These are phyloP conservation scores for Sminthurinus aureus DNA, from an alignment of 2,888 invertebrate species.

Conservation along the genomic window DNA sequence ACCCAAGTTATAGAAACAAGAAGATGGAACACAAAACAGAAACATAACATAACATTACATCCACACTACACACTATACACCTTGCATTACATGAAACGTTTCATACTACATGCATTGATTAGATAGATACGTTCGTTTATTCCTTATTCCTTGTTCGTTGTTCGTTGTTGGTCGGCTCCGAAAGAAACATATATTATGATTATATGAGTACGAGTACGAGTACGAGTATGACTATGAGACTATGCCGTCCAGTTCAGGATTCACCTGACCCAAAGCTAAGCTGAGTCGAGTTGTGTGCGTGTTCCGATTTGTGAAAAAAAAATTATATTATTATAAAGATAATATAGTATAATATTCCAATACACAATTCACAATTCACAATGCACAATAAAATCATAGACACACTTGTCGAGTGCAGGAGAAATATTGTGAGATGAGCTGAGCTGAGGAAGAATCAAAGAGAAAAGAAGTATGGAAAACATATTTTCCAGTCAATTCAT, in stretches of 20 bases:
- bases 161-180: slow-evolving; percentile 20
- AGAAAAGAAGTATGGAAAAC: neutral
- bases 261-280: slow-evolving; percentile 22
- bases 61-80: too few species aligned
- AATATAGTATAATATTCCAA: neutral
- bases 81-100: slow-evolving; percentile 17
- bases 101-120: slow-evolving; percentile 24
- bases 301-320: slow-evolving; percentile 13
- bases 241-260: slow-evolving; percentile 6
- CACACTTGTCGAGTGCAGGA: neutral
- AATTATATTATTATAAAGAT: neutral
- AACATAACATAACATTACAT: too few species aligned
- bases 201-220: too few species aligned
- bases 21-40: neutral
- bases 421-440: neutral
- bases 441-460: neutral
- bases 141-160: too few species aligned
- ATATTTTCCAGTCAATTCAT: neutral
- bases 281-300: slow-evolving; percentile 5
- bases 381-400: neutral
- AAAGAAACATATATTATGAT: neutral
- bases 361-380: neutral
- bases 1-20: neutral
- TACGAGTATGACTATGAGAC: slow-evolving; percentile 19
- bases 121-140: slow-evolving; percentile 26